Percentiles rank a stretch among this genome's conserved stretches.
These are phyloP conservation scores for Platycnemis pennipes DNA, from an alignment of 2,888 invertebrate species.

Conservation along the genomic window DNA sequence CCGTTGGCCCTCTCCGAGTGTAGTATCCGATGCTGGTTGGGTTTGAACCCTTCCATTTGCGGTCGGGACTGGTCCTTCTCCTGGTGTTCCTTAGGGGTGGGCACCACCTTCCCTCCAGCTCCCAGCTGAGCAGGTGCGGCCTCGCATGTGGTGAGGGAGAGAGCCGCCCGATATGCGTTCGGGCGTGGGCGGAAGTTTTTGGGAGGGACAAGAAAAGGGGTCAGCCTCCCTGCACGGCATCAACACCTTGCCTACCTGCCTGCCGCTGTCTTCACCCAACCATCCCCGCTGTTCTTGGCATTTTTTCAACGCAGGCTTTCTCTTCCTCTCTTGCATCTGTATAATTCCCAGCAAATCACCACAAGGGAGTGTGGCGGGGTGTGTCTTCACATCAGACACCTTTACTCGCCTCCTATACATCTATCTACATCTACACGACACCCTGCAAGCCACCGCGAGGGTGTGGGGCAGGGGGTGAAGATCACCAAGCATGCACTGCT, in stretches of 20 bases:
- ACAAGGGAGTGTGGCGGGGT: no score
- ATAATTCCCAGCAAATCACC: no score
- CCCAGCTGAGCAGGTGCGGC: background rate
- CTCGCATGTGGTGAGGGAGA: background rate
- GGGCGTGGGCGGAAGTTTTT: background rate
- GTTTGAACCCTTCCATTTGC: background rate
- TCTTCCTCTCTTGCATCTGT: background rate
- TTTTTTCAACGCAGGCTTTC: background rate
- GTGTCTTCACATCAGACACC: no score
- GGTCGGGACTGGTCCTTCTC: background rate
- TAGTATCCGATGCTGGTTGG: background rate
- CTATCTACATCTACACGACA: no score
- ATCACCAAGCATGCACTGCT: no score
- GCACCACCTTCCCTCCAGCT: background rate
- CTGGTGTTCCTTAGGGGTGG: background rate
- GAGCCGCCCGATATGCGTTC: background rate
- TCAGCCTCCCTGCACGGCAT: background rate
- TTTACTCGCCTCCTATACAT: no score
- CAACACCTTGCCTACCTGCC: background rate
- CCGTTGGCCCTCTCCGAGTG: background rate
- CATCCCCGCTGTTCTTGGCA: background rate
- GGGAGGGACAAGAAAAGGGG: background rate
- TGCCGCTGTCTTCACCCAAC: background rate
- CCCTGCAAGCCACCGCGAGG: no score
- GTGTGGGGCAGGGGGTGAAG: no score